These are phyloP conservation scores for Coremacera marginata DNA, from an alignment of 2,888 invertebrate species.

Conservation along the genomic window DNA sequence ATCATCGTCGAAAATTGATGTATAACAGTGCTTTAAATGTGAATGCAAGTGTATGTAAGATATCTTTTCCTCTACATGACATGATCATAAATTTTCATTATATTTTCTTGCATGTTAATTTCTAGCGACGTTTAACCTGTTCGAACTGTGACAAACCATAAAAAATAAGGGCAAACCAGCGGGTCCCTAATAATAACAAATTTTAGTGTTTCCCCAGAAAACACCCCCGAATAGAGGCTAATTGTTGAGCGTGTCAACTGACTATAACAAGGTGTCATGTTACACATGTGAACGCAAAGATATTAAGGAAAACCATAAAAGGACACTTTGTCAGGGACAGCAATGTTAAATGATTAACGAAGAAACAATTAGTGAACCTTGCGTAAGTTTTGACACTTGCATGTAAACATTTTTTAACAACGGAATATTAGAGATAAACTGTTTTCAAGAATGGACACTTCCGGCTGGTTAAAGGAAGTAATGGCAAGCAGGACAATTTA, in stretches of 20 bases:
- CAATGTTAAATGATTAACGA: slow-evolving; percentile 60
- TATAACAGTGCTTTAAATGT: too few species aligned
- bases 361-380: slow-evolving; percentile 52
- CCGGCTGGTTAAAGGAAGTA: background rate
- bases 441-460: background rate
- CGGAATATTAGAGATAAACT: background rate
- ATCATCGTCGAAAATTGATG: too few species aligned
- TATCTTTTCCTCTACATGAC: background rate
- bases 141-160: background rate
- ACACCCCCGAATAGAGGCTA: slow-evolving; percentile 37
- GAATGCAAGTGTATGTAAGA: too few species aligned
- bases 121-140: slow-evolving; percentile 1
- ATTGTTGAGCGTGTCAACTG: slow-evolving; percentile 7
- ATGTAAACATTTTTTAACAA: slow-evolving; percentile 42
- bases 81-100: slow-evolving; percentile 2
- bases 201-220: slow-evolving; percentile 60
- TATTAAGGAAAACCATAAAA: slow-evolving; percentile 17
- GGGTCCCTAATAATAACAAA: background rate
- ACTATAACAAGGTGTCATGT: slow-evolving; percentile 62
- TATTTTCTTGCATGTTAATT: slow-evolving; percentile 5
- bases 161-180: too few species aligned
- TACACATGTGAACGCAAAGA: slow-evolving; percentile 59
- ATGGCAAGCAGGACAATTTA: slow-evolving; percentile 35
- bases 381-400: slow-evolving; percentile 55
- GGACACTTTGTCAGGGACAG: background rate